Conservation (phyloP, 1,140 invertebrate genomes). For the Drosophila simulans region DNA sequence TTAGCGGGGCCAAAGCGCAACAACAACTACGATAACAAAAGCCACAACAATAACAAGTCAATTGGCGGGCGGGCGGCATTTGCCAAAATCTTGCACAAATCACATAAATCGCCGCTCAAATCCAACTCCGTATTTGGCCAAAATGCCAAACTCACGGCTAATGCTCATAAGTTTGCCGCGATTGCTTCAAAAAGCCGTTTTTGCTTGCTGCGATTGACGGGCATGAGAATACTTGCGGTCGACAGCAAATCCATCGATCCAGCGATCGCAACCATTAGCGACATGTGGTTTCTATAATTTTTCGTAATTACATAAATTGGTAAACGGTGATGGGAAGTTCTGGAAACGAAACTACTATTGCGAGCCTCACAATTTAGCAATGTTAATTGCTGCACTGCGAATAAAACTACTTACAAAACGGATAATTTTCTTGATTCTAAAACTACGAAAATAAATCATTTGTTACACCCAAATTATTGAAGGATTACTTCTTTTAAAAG, state of each 20-base stretch:
- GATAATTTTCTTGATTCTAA: neutral
- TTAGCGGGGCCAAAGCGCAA: conserved; percentile 39
- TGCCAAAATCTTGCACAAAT: conserved; percentile 78
- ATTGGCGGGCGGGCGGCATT: conserved; percentile 57
- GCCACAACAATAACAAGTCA: conserved; percentile 53
- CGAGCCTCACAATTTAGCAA: conserved; percentile 58
- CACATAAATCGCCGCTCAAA: conserved; percentile 77
- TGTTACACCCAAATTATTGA: too few species aligned
- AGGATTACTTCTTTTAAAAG: too few species aligned
- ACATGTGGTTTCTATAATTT: conserved; percentile 64
- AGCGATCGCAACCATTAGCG: conserved; percentile 53
- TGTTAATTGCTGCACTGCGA: conserved; percentile 41
- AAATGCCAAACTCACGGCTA: conserved; percentile 77
- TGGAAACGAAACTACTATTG: conserved; percentile 45
- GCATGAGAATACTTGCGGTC: conserved; percentile 75
- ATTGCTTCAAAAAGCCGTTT: conserved; percentile 29
- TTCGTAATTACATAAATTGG: conserved; percentile 64
- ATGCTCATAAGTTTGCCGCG: conserved; percentile 70
- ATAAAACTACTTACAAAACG: neutral
- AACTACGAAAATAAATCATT: too few species aligned
- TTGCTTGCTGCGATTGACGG: conserved; percentile 58
- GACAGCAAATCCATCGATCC: conserved; percentile 59
- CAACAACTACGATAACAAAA: conserved; percentile 5
- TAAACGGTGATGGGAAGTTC: conserved; percentile 45
- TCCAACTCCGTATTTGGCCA: conserved; percentile 72